Conservation (phyloP, 2,888 invertebrate species). For the Ornithoptera alexandrae region DNA sequence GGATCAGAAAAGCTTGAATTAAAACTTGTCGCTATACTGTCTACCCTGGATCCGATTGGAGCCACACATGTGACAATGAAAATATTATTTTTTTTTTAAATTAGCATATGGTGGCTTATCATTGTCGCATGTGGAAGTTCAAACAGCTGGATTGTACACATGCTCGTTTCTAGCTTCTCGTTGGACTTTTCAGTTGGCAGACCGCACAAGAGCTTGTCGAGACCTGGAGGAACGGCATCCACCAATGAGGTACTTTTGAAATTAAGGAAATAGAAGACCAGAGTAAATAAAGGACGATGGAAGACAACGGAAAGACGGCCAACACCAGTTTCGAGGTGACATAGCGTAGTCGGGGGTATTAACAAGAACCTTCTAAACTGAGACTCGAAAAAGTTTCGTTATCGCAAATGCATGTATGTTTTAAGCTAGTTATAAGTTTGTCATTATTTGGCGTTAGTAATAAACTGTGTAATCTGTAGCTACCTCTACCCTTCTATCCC, state of each 20-base stretch:
- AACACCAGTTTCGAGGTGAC: conserved; percentile 72
- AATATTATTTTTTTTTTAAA: conserved; percentile 20
- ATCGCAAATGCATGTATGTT: conserved; percentile 64
- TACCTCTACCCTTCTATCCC: conserved; percentile 59
- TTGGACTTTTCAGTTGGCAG: conserved; percentile 79
- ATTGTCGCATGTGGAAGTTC: conserved; percentile 43
- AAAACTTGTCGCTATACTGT: conserved; percentile 53
- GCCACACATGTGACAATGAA: conserved; percentile 50
- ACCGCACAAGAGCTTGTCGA: conserved; percentile 49
- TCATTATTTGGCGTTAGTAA: conserved; percentile 57
- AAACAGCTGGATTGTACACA: conserved; percentile 42
- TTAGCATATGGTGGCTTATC: conserved; percentile 13
- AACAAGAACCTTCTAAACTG: conserved; percentile 46
- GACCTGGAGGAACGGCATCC: conserved; percentile 37
- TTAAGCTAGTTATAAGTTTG: conserved; percentile 52
- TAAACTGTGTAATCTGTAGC: conserved; percentile 65
- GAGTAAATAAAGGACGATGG: conserved; percentile 34
- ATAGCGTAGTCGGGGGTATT: conserved; percentile 64
- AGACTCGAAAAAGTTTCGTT: conserved; percentile 42
- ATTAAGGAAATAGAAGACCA: conserved; percentile 51
- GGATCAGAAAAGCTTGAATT: neutral
- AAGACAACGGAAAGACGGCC: conserved; percentile 33
- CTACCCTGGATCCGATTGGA: conserved; percentile 51
- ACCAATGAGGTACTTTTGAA: conserved; percentile 74
- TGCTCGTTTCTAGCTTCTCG: conserved; percentile 68